Conservation (phyloP, 1,140 invertebrate species). For the Helicoverpa armigera region DNA sequence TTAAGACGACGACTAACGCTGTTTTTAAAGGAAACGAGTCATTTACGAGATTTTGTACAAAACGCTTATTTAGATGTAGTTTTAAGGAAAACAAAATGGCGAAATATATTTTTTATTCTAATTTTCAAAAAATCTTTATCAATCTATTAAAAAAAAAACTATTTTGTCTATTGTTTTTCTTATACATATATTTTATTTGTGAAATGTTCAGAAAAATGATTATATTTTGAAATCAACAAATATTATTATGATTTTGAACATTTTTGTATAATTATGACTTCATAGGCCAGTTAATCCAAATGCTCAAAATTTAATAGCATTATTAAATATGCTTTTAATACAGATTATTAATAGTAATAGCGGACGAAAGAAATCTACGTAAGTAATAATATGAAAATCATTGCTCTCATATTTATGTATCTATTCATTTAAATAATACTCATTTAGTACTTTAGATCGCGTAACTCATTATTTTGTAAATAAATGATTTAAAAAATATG, state of each 20-base stretch:
- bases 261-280: not conserved
- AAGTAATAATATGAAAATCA: not conserved
- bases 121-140: not conserved
- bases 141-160: not conserved
- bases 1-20: constrained; percentile 59
- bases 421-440: not conserved
- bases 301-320: not conserved
- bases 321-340: not conserved
- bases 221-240: not conserved
- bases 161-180: not conserved
- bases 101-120: not conserved
- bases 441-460: constrained; percentile 9
- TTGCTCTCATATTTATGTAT: constrained; percentile 5
- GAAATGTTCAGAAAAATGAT: not conserved
- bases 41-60: constrained; percentile 46
- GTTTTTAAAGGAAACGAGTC: constrained; percentile 63
- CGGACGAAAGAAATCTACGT: constrained; percentile 12
- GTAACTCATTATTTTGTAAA: constrained; percentile 26
- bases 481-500: constrained; percentile 20
- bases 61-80: constrained; percentile 46
- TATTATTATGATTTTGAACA: not conserved
- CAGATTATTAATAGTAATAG: not conserved
- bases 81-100: constrained; percentile 17
- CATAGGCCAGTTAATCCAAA: not conserved
- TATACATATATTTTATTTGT: not conserved